Percentiles rank a stretch among this genome's conserved stretches.
These are phyloP conservation scores for Argopecten irradians DNA, from an alignment of 1,140 invertebrate genomes.

Conservation along the genomic window DNA sequence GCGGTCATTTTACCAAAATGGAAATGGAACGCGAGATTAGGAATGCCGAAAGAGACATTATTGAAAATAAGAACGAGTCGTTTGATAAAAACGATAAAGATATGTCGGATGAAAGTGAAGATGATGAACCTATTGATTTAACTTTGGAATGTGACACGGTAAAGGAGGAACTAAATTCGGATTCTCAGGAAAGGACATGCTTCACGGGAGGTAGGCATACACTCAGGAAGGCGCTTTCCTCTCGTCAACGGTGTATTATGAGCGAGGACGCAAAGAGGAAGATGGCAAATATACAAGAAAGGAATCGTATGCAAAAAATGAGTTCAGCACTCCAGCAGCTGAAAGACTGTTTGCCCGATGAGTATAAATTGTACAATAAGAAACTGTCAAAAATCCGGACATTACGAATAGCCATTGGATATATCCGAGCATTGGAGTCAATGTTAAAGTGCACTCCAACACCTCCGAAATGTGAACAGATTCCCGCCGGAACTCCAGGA, in stretches of 20 bases:
- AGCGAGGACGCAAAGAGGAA: conserved; percentile 53
- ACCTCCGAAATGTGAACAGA: neutral
- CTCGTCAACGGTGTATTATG: neutral
- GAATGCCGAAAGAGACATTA: neutral
- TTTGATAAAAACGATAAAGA: neutral
- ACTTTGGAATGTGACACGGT: neutral
- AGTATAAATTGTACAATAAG: conserved; percentile 97
- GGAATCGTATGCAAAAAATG: conserved; percentile 96
- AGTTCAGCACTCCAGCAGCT: conserved; percentile 93
- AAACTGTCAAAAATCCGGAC: conserved; percentile 97
- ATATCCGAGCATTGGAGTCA: conserved; percentile 91
- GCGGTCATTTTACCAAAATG: neutral
- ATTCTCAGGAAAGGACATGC: neutral
- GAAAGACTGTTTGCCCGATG: conserved; percentile 87
- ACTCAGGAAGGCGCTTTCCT: neutral
- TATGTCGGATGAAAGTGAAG: neutral
- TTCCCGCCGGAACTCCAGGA: neutral
- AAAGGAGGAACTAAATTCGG: neutral
- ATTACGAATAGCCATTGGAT: conserved; percentile 94
- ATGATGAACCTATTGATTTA: neutral
- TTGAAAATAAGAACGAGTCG: neutral
- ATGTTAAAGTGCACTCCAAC: conserved; percentile 4
- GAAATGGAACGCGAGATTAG: neutral
- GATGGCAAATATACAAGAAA: conserved; percentile 79
- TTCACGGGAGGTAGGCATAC: neutral